Percentiles rank a stretch among this genome's conserved stretches.
Evolutionary conservation across 2,888 invertebrate species (phyloP).

Genomic region (Teleiodes luculella): DNA sequence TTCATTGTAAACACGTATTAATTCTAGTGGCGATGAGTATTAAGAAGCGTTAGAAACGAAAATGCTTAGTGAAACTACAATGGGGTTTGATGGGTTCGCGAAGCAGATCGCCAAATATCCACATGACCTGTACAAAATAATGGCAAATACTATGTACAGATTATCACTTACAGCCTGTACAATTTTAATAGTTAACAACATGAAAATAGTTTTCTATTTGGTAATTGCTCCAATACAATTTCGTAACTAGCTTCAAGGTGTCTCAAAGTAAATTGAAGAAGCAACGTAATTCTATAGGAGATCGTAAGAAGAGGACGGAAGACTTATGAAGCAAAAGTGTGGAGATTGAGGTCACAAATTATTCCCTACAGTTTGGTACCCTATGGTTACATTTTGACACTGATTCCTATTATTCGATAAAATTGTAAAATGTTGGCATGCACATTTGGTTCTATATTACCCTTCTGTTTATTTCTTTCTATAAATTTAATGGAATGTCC

Average conservation of each 20-base stretch:
- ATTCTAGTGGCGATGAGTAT: slow-evolving; percentile 52
- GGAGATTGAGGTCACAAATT: slow-evolving; percentile 45
- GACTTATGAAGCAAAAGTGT: slow-evolving; percentile 67
- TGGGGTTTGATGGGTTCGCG: slow-evolving; percentile 58
- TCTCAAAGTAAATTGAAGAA: slow-evolving; percentile 25
- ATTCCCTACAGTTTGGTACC: slow-evolving; percentile 60
- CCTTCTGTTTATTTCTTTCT: neutral
- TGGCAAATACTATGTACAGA: slow-evolving; percentile 61
- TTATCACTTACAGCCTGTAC: slow-evolving; percentile 47
- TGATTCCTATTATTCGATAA: slow-evolving; percentile 42
- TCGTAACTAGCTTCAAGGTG: neutral
- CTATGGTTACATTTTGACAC: slow-evolving; percentile 73
- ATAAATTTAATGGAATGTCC: neutral
- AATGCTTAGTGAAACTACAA: slow-evolving; percentile 50
- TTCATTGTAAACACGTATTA: slow-evolving; percentile 62
- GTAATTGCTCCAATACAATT: slow-evolving; percentile 42
- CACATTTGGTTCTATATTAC: slow-evolving; percentile 24
- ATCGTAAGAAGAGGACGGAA: slow-evolving; percentile 71
- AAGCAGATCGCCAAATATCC: slow-evolving; percentile 77
- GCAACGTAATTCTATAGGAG: slow-evolving; percentile 21
- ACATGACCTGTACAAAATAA: slow-evolving; percentile 73
- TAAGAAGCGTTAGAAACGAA: slow-evolving; percentile 54
- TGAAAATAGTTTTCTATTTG: slow-evolving; percentile 25
- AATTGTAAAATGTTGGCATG: slow-evolving; percentile 39
- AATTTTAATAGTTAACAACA: slow-evolving; percentile 37